Base-by-base conservation (phyloP, 1,140 invertebrate genomes). In the Polypedilum pembai region DNA sequence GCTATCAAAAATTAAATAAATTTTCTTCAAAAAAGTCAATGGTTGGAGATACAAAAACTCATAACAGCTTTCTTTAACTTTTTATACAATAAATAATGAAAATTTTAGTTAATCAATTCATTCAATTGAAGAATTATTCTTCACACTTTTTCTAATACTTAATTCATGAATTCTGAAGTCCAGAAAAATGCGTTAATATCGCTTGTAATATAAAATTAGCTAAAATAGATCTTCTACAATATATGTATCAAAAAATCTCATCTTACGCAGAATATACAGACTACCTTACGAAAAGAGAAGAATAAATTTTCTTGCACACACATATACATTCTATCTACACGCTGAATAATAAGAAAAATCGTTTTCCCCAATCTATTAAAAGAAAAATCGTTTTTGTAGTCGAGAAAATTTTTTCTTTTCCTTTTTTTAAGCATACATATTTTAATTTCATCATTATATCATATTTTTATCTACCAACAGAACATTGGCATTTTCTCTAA, bases 341-440 rank as follows among this genome's bases (percentile, higher is more conserved):
- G n/a, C 45, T n/a, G 12, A 56, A 56, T 4, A 56, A 56, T 4
- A 56, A n/a, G 45, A 56, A 15, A 12, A 4, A n/a, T 56, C 45
- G 12, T 56, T n/a, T 56, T 56, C 45, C 45, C 45, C 45, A n/a
- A 56, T 56, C 45, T 56, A 56, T 56, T 56, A 56, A 56, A 56
- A 56, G 45, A 56, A 56, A 56, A 56, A 56, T 56, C 12, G 4
- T 56, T n/a, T 56, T 56, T 4, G 45, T 56, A 15, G n/a, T 33
- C 45, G 45, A 56, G 45, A 56, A n/a, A 56, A 56, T 33, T 4
- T 56, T 56, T 56, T 56, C 12, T 12, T 33, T 5, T 33, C 24
- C 24, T 33, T 5, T 33, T 5, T 33, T 33, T 33, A 33, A 33
- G 24, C 24, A 33, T 56, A 56, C 45, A 56, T 33, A 33, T 33